Evolutionary conservation across 1,140 invertebrate species (phyloP).

Genomic region (Halesus radiatus): DNA sequence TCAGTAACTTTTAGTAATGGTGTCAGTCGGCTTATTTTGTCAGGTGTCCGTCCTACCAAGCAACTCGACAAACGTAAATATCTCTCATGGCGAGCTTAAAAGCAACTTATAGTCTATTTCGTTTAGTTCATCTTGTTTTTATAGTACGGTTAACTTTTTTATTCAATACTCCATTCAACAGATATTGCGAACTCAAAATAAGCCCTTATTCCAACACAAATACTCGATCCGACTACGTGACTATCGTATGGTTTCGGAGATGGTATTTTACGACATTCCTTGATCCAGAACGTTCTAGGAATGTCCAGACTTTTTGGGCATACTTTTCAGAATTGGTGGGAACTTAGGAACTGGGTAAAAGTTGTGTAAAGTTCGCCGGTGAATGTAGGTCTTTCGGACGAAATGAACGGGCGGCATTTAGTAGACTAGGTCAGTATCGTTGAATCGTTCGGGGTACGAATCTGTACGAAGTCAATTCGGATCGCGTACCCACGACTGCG

Average conservation of each 20-base stretch:
- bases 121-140: too few species aligned
- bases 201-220: not conserved
- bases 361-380: not conserved
- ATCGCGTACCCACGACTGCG: not conserved
- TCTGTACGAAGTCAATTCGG: not conserved
- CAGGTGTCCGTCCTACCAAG: too few species aligned
- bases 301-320: not conserved
- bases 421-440: slow-evolving; percentile 1
- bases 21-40: too few species aligned
- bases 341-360: not conserved
- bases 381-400: not conserved
- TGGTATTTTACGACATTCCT: not conserved
- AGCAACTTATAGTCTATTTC: too few species aligned
- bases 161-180: too few species aligned
- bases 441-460: not conserved
- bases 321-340: not conserved
- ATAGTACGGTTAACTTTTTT: too few species aligned
- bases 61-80: too few species aligned
- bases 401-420: not conserved
- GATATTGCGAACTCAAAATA: not conserved
- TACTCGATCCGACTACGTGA: not conserved
- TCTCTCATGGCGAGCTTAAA: too few species aligned
- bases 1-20: too few species aligned
- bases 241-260: not conserved
- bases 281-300: not conserved